Evolutionary conservation across 2,888 invertebrate genomes (phyloP).

Genomic region (Drosophila pseudotalamancana): DNA sequence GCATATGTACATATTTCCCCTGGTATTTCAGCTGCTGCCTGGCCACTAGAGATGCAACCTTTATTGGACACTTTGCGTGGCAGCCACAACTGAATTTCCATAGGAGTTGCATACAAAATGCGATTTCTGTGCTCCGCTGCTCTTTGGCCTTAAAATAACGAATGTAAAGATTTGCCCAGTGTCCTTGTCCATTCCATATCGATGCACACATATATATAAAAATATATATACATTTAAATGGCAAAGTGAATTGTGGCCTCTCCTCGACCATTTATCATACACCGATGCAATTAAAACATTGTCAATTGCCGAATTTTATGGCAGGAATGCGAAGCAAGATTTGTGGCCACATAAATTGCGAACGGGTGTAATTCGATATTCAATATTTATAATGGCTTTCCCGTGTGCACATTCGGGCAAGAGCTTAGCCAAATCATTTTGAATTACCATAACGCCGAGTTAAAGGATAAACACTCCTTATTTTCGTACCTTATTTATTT

Average conservation of each 20-base stretch:
- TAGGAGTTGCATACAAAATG: constrained; percentile 24
- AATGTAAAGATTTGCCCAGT: constrained; percentile 14
- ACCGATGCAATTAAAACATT: constrained; percentile 68
- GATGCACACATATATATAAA: background rate
- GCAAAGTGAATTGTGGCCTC: constrained; percentile 4
- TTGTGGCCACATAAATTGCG: constrained; percentile 21
- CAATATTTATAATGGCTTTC: constrained; percentile 47
- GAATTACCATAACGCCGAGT: background rate
- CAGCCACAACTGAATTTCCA: constrained; percentile 44
- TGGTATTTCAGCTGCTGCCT: constrained; percentile 21
- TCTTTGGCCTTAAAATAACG: constrained; percentile 1
- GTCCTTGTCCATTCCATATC: constrained; percentile 7
- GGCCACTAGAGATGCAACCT: constrained; percentile 29
- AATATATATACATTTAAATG: constrained; percentile 2
- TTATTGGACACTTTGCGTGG: constrained; percentile 68
- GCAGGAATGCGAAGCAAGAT: constrained; percentile 5
- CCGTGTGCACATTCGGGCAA: background rate
- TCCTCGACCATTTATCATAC: constrained; percentile 49
- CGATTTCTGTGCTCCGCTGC: background rate
- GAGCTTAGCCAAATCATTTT: constrained; percentile 6
- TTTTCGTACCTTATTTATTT: background rate
- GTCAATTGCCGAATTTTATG: constrained; percentile 58
- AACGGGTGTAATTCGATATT: constrained; percentile 26
- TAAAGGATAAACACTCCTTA: background rate
- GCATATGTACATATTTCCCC: constrained; percentile 30